These are phyloP conservation scores for Clarias batrachus DNA, from an alignment of 2,113 vertebrate genomes.

Conservation along the genomic window DNA sequence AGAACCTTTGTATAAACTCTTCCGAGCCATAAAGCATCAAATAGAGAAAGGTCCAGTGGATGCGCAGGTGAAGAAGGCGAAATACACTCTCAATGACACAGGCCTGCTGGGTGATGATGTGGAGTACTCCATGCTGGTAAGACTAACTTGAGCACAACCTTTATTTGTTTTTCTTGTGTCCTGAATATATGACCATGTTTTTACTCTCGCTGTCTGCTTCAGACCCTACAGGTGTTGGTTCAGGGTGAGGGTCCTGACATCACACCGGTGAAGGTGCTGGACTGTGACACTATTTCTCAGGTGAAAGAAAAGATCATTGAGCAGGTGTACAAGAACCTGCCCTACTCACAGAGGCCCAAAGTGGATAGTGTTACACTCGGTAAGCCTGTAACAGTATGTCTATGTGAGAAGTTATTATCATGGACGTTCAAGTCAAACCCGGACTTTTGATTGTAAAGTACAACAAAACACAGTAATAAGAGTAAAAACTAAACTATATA, in stretches of 20 bases:
- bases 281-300: slow-evolving; percentile 94
- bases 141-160: background rate
- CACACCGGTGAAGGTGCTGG: slow-evolving; percentile 90
- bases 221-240: slow-evolving; percentile 91
- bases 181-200: background rate
- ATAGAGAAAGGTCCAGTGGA: slow-evolving; percentile 96
- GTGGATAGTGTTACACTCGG: slow-evolving; percentile 89
- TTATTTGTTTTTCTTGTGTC: background rate
- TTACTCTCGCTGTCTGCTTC: background rate
- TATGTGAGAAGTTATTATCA: background rate
- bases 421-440: too few relatives aligned
- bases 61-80: slow-evolving; percentile 90
- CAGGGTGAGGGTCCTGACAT: slow-evolving; percentile 87
- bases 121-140: slow-evolving; percentile 87
- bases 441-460: too few relatives aligned
- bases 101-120: slow-evolving; percentile 93
- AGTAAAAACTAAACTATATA: too few relatives aligned
- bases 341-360: slow-evolving; percentile 90
- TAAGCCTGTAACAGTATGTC: slow-evolving; percentile 63
- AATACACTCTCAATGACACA: slow-evolving; percentile 94
- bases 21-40: slow-evolving; percentile 95
- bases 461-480: too few relatives aligned
- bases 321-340: slow-evolving; percentile 89
- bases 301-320: slow-evolving; percentile 98
- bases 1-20: slow-evolving; percentile 92